These are phyloP conservation scores for Athene noctua DNA, from an alignment of 2,113 vertebrate genomes.

Conservation along the genomic window DNA sequence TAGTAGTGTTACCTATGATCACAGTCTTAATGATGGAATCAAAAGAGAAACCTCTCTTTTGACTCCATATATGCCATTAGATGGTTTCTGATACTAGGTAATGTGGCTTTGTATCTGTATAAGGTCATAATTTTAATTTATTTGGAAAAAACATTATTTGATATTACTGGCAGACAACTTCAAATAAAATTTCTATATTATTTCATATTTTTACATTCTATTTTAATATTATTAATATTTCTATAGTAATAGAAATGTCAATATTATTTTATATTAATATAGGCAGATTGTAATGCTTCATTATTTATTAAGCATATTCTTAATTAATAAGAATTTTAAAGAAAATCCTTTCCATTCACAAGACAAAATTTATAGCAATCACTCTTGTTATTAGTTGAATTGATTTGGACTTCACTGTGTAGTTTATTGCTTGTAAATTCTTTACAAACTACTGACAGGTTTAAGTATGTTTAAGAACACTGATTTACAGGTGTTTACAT, in stretches of 20 bases:
- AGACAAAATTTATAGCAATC: not conserved
- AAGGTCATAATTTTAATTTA: not conserved
- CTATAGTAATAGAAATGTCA: no score
- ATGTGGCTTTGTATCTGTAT: not conserved
- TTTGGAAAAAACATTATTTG: not conserved
- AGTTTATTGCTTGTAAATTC: not conserved
- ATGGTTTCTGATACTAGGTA: not conserved
- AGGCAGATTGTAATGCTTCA: not conserved
- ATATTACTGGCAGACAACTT: not conserved
- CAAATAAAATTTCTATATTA: not conserved
- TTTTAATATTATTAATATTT: not conserved
- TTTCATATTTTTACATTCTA: not conserved
- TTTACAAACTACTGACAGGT: not conserved
- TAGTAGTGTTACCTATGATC: not conserved
- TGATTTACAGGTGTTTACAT: not conserved
- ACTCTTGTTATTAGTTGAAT: not conserved
- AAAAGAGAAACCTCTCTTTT: not conserved
- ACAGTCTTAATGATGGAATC: not conserved
- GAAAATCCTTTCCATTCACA: not conserved
- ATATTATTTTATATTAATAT: not conserved
- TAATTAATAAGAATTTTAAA: not conserved
- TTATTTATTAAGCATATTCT: not conserved
- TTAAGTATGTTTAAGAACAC: not conserved
- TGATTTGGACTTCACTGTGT: not conserved
- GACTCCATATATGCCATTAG: not conserved